These are phyloP conservation scores for Criorhina ranunculi DNA, from an alignment of 2,888 invertebrate species.

Conservation along the genomic window DNA sequence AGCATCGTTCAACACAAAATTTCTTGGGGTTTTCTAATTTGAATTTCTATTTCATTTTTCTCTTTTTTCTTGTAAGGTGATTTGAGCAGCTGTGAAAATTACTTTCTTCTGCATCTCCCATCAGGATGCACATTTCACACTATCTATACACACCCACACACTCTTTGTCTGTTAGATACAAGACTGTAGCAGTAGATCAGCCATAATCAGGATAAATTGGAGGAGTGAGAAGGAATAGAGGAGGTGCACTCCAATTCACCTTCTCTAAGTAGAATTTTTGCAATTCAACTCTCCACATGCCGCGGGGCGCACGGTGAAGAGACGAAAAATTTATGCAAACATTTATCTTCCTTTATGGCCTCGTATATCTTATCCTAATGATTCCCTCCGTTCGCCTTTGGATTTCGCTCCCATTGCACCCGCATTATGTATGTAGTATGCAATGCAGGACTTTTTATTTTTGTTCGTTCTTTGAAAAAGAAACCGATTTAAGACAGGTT, in stretches of 20 bases:
- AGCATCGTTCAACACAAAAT: constrained; percentile 47
- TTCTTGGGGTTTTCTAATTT: constrained; percentile 66
- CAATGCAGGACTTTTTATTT: constrained; percentile 40
- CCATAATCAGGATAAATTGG: constrained; percentile 65
- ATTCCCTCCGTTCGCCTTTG: constrained; percentile 77
- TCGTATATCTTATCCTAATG: constrained; percentile 78
- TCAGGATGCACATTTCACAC: constrained; percentile 61
- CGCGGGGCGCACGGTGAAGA: constrained; percentile 32
- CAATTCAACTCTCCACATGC: constrained; percentile 65
- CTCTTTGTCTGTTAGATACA: constrained; percentile 20
- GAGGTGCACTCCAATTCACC: constrained; percentile 62
- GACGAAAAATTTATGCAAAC: constrained; percentile 78
- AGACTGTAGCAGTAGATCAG: constrained; percentile 59
- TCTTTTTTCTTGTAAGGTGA: constrained; percentile 51
- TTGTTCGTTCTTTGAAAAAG: constrained; percentile 6
- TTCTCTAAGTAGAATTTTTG: constrained; percentile 68
- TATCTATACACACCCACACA: constrained; percentile 28
- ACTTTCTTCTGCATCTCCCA: constrained; percentile 57
- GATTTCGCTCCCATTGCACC: constrained; percentile 72
- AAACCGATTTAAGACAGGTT: constrained; percentile 68
- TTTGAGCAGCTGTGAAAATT: constrained; percentile 68
- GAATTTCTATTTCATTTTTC: constrained; percentile 43
- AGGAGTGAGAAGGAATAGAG: constrained; percentile 18
- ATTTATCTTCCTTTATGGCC: constrained; percentile 79
- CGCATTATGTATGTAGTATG: constrained; percentile 63